Conservation (phyloP, 2,113 vertebrate genomes). For the Ascaphus truei region DNA sequence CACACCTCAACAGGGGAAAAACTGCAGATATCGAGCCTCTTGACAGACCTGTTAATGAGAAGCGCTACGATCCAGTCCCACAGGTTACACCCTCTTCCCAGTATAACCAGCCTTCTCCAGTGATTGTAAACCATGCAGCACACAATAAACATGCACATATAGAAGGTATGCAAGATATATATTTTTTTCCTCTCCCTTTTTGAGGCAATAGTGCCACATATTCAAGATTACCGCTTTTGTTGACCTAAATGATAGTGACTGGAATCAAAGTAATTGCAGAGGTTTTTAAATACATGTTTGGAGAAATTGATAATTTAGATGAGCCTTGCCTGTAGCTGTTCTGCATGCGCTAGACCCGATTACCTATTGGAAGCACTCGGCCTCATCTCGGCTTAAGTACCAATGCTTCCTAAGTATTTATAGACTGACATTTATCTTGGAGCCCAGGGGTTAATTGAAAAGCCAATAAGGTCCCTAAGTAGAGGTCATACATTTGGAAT, state of each 20-base stretch:
- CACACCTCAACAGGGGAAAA: constrained; percentile 63
- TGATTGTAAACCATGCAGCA: constrained; percentile 53
- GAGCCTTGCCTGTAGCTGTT: not conserved
- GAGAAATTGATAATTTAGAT: not conserved
- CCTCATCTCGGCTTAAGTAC: no score
- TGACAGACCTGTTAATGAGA: constrained; percentile 83
- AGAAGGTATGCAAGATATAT: constrained; percentile 69
- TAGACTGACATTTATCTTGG: no score
- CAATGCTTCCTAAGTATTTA: no score
- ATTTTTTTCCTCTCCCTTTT: not conserved
- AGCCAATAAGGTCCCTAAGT: no score
- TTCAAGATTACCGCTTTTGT: no score
- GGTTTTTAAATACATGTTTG: not conserved
- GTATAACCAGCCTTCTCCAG: constrained; percentile 66
- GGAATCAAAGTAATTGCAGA: no score
- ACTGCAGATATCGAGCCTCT: constrained; percentile 61
- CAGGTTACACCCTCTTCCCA: constrained; percentile 74
- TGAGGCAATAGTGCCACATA: no score
- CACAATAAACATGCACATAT: constrained; percentile 76
- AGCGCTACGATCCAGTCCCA: constrained; percentile 75
- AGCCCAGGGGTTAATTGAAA: no score
- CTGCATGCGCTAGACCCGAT: not conserved
- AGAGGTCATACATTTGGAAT: no score
- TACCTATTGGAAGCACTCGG: not conserved
- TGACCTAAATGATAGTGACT: no score